phyloP scores from a whole-genome alignment of 2,797 vertebrate genomes.

The Parotocinclus haroldoi region DNA sequence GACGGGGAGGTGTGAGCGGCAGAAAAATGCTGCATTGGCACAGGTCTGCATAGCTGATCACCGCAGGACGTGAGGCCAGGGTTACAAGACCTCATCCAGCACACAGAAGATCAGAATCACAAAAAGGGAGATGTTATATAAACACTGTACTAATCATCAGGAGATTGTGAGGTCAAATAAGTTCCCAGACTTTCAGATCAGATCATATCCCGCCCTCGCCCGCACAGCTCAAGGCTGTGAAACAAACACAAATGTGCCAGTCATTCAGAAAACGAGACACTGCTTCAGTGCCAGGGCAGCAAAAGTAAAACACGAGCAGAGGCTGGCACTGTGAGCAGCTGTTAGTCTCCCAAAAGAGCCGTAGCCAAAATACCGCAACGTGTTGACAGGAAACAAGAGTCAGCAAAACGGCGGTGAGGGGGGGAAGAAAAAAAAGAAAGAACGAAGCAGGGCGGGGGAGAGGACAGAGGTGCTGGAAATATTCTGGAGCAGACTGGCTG shows the following conservation, averaged over 20 bases:
- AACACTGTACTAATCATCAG: too few relatives aligned
- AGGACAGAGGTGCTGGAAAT: slow-evolving; percentile 32
- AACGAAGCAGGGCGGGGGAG: slow-evolving; percentile 6
- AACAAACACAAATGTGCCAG: neutral
- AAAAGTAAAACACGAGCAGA: slow-evolving; percentile 43
- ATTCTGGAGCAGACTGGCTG: slow-evolving; percentile 19
- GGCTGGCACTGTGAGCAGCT: slow-evolving; percentile 36
- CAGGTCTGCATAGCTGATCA: slow-evolving; percentile 6
- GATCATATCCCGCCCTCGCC: too few relatives aligned
- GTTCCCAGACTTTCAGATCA: too few relatives aligned
- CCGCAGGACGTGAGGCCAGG: neutral
- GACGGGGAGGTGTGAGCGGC: slow-evolving; percentile 23
- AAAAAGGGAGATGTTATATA: too few relatives aligned
- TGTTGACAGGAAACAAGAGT: slow-evolving; percentile 25
- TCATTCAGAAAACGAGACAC: neutral
- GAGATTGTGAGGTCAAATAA: too few relatives aligned
- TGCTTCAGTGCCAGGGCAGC: slow-evolving; percentile 63
- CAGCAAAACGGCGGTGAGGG: slow-evolving; percentile 3
- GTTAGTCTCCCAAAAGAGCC: slow-evolving; percentile 43
- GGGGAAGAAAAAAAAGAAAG: slow-evolving; percentile 14
- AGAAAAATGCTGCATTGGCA: slow-evolving; percentile 46
- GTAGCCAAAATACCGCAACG: slow-evolving; percentile 20
- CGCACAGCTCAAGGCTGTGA: too few relatives aligned
- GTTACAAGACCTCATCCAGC: neutral
- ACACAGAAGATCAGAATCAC: too few relatives aligned